Conservation (phyloP, 2,797 vertebrate genomes). For the Crenuchus spilurus region DNA sequence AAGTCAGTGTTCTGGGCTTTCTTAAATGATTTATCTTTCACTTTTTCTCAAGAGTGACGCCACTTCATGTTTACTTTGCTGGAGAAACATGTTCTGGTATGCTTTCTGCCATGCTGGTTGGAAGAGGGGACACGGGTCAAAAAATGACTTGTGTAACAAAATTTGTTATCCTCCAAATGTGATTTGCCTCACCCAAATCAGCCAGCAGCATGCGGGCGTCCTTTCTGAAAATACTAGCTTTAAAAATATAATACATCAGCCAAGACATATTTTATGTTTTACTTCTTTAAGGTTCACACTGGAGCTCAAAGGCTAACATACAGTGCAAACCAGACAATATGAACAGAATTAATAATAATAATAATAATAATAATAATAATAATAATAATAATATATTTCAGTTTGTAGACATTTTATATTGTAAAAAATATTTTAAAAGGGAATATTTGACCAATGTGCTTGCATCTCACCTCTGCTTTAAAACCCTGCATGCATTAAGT, state of each 20-base stretch:
- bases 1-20: constrained; percentile 65
- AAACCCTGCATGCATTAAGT: no score
- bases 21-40: constrained; percentile 63
- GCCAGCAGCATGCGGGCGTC: constrained; percentile 42
- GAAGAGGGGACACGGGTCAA: constrained; percentile 70
- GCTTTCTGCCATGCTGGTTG: constrained; percentile 60
- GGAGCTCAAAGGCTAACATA: background rate
- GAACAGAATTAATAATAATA: no score
- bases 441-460: no score
- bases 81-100: constrained; percentile 73
- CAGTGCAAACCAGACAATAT: no score
- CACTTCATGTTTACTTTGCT: constrained; percentile 72
- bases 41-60: constrained; percentile 60
- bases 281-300: background rate
- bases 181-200: constrained; percentile 51
- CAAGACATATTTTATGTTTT: background rate
- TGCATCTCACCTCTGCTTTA: no score
- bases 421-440: no score
- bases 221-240: constrained; percentile 6
- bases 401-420: no score
- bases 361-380: no score
- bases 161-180: constrained; percentile 52
- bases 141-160: constrained; percentile 65
- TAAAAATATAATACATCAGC: no score
- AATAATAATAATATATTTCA: no score